Conservation (phyloP, 2,888 invertebrate genomes). For the Ellobium chinense region DNA sequence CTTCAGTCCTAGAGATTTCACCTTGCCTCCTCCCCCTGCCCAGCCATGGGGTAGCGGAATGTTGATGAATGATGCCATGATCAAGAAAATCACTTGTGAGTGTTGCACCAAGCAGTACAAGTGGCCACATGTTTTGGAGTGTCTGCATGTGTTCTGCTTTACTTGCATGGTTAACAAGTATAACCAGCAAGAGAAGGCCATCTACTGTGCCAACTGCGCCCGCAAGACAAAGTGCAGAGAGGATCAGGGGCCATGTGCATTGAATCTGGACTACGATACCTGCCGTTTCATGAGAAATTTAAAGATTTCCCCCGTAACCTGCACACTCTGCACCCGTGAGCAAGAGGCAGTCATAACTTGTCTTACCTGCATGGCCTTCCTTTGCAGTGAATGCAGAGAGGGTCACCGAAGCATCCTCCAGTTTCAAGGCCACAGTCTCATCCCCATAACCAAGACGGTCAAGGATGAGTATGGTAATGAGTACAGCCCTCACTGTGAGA, state of each 20-base stretch:
- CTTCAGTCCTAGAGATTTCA: conserved; percentile 37
- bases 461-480: conserved; percentile 18
- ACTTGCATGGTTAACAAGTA: conserved; percentile 21
- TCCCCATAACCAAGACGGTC: conserved; percentile 28
- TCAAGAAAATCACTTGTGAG: conserved; percentile 23
- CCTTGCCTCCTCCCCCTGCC: conserved; percentile 36
- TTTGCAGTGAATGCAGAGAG: conserved; percentile 29
- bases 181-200: background rate
- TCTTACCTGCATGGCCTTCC: conserved; percentile 25
- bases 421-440: conserved; percentile 27
- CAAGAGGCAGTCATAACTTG: conserved; percentile 32
- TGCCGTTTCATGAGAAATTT: conserved; percentile 26
- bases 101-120: conserved; percentile 26
- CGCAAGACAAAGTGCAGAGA: background rate
- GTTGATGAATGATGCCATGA: background rate
- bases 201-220: conserved; percentile 16
- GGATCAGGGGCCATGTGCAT: conserved; percentile 7
- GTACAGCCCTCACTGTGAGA: conserved; percentile 22
- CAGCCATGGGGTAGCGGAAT: conserved; percentile 24
- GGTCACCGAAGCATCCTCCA: conserved; percentile 38
- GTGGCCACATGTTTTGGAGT: conserved; percentile 41
- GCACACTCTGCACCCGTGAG: conserved; percentile 36
- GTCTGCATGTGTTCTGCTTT: conserved; percentile 43
- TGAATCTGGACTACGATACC: conserved; percentile 25
- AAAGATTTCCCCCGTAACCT: conserved; percentile 25